phyloP scores from a whole-genome alignment of 2,797 vertebrate genomes.

The Calcarius lapponicus region DNA sequence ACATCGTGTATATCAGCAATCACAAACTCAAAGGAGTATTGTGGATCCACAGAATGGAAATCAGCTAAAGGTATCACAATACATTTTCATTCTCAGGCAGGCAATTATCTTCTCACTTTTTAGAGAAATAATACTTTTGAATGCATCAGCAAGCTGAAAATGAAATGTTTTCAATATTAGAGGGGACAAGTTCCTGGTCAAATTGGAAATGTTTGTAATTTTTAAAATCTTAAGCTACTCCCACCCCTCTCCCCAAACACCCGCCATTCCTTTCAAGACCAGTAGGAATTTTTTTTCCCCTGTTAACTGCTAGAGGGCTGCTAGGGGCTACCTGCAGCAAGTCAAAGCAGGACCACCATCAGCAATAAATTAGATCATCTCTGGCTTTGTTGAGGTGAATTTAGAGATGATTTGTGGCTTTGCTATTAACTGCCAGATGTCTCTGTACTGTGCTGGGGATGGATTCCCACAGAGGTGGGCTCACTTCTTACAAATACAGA shows the following conservation, averaged over 20 bases:
- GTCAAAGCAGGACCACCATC: neutral
- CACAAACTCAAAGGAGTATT: neutral
- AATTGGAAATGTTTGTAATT: neutral
- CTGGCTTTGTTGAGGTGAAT: conserved; percentile 9
- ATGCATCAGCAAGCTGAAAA: neutral
- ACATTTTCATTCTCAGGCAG: neutral
- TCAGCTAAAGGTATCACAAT: neutral
- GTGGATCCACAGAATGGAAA: neutral
- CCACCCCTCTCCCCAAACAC: neutral
- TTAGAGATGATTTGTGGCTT: conserved; percentile 26
- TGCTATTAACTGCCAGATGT: neutral
- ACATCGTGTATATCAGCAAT: neutral
- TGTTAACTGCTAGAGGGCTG: neutral
- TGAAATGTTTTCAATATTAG: neutral
- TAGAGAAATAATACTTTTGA: conserved; percentile 16
- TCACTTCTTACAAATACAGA: neutral
- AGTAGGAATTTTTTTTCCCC: neutral
- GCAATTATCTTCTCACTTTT: neutral
- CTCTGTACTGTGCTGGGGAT: neutral
- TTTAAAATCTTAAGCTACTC: neutral
- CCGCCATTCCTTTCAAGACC: neutral
- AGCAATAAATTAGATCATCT: neutral
- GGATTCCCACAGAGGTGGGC: neutral
- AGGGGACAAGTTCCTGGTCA: neutral
- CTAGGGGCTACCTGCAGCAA: neutral